A percentile compares a stretch with the other conserved stretches of the same genome.
phyloP scores from a whole-genome alignment of 1,140 invertebrate species.

The Andricus grossulariae region DNA sequence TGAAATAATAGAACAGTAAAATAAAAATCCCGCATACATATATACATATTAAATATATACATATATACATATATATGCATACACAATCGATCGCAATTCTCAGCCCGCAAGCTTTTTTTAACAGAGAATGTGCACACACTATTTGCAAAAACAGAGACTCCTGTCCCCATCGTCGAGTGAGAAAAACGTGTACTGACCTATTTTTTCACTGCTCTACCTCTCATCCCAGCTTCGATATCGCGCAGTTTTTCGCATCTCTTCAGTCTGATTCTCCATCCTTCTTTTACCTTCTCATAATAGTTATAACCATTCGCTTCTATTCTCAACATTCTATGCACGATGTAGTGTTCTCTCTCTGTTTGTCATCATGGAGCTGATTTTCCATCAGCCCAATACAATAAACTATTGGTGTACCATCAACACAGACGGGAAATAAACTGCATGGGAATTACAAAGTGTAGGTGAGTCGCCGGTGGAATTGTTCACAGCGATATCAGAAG shows the following conservation, averaged over 20 bases:
- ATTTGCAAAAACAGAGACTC: constrained; percentile 17
- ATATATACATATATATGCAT: background rate
- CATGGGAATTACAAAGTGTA: background rate
- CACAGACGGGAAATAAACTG: too few relatives aligned
- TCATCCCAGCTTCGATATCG: background rate
- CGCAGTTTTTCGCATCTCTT: constrained; percentile 9
- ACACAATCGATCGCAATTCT: constrained; percentile 9
- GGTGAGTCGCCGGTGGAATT: constrained; percentile 11
- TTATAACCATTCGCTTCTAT: background rate
- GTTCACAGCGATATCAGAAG: constrained; percentile 31
- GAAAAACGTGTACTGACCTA: constrained; percentile 18
- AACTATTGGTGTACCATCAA: background rate
- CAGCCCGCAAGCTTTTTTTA: background rate
- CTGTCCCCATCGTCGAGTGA: background rate
- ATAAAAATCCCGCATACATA: too few relatives aligned
- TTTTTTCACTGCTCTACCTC: constrained; percentile 1
- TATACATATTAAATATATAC: too few relatives aligned
- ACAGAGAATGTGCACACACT: background rate
- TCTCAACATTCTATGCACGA: background rate
- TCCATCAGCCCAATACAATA: constrained; percentile 2
- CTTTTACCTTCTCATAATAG: constrained; percentile 24
- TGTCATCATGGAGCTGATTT: background rate
- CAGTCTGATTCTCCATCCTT: constrained; percentile 23
- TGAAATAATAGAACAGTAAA: too few relatives aligned
- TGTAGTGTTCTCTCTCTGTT: too few relatives aligned